Percentiles rank a stretch among this genome's conserved stretches.
phyloP scores from a whole-genome alignment of 2,797 vertebrate species.

The Pelodytes ibericus region DNA sequence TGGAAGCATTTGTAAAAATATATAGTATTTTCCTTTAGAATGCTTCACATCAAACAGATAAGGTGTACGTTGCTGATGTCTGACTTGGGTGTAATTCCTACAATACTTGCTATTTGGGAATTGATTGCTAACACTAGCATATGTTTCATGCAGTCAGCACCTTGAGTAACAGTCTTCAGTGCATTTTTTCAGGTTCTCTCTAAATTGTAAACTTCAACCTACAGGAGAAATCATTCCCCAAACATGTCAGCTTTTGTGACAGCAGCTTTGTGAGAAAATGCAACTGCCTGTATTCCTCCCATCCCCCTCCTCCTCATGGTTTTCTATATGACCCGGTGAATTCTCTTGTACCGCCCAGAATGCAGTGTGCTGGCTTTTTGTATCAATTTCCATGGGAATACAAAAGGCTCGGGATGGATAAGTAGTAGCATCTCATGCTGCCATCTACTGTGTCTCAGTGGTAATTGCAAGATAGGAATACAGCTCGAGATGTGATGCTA shows the following conservation, averaged over 20 bases:
- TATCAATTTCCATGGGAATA: neutral
- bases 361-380: conserved; percentile 8
- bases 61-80: neutral
- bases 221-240: conserved; percentile 7
- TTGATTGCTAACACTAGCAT: neutral
- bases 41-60: neutral
- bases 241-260: conserved; percentile 20
- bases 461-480: conserved; percentile 57
- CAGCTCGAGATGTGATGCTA: neutral
- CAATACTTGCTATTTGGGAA: neutral
- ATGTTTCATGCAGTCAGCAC: neutral
- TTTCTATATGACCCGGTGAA: conserved; percentile 30
- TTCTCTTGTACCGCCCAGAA: neutral
- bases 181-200: neutral
- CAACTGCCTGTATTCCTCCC: conserved; percentile 24
- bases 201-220: neutral
- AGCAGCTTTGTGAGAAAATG: conserved; percentile 45
- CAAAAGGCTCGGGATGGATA: neutral
- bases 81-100: neutral
- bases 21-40: no score
- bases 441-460: conserved; percentile 70
- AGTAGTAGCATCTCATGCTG: conserved; percentile 63
- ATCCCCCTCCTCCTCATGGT: conserved; percentile 50
- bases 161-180: neutral
- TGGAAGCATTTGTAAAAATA: no score